Percentiles rank a stretch among this genome's conserved stretches.
phyloP scores from a whole-genome alignment of 2,113 vertebrate species.

The Silurus asotus region DNA sequence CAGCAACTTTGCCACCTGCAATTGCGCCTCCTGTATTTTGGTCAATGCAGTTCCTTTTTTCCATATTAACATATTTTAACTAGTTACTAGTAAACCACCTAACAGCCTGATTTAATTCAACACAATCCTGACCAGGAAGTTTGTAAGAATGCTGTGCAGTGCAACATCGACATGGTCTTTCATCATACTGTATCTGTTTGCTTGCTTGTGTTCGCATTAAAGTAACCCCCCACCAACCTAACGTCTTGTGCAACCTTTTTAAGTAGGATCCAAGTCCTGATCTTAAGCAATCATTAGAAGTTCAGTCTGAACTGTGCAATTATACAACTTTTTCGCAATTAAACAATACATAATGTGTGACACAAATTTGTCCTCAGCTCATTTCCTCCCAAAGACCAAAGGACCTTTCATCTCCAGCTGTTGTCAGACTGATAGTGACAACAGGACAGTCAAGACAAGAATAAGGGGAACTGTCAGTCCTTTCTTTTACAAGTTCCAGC shows the following conservation, averaged over 20 bases:
- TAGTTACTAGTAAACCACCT: not conserved
- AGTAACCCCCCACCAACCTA: not conserved
- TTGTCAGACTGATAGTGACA: not conserved
- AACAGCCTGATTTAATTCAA: not conserved
- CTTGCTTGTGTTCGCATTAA: not conserved
- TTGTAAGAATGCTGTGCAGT: not conserved
- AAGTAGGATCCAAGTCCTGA: not conserved
- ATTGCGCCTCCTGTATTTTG: too few species aligned
- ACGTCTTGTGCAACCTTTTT: not conserved
- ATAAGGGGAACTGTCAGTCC: not conserved
- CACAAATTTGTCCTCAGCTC: not conserved
- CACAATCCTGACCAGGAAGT: not conserved
- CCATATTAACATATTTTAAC: too few species aligned
- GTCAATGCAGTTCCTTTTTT: too few species aligned
- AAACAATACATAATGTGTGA: not conserved
- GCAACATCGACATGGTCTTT: not conserved
- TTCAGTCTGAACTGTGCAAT: not conserved
- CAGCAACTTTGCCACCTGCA: too few species aligned
- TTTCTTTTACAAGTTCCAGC: not conserved
- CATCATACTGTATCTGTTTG: not conserved
- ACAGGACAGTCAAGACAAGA: conserved; percentile 2
- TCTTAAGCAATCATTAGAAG: not conserved
- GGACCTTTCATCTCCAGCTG: not conserved
- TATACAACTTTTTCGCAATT: not conserved
- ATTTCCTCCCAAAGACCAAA: not conserved